A percentile compares a stretch with the other conserved stretches of the same genome.
phyloP scores from a whole-genome alignment of 2,113 vertebrate species.

The Albula goreensis region DNA sequence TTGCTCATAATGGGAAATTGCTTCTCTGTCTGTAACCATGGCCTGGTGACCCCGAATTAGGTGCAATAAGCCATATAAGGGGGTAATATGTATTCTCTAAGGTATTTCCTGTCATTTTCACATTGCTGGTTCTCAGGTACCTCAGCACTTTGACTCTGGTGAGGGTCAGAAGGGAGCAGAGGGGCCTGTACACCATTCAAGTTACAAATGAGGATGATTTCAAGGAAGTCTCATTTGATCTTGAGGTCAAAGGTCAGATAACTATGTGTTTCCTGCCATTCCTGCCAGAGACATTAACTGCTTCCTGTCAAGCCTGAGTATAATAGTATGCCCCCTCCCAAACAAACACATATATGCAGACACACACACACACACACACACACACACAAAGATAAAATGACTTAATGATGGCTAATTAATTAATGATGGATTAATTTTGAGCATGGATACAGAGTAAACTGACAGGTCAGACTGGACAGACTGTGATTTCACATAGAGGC shows the following conservation, averaged over 20 bases:
- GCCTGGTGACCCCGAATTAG: too few species aligned
- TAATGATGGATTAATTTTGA: too few species aligned
- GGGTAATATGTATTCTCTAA: constrained; percentile 17
- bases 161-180: constrained; percentile 86
- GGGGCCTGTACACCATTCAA: constrained; percentile 80
- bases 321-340: background rate
- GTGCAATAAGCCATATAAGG: too few species aligned
- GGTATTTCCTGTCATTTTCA: constrained; percentile 64
- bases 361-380: too few species aligned
- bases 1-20: too few species aligned
- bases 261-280: too few species aligned
- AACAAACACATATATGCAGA: background rate
- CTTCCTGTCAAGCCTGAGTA: background rate
- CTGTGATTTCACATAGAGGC: too few species aligned
- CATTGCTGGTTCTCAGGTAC: constrained; percentile 70
- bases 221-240: constrained; percentile 79
- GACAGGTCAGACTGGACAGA: too few species aligned
- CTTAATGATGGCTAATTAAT: too few species aligned
- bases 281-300: background rate
- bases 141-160: constrained; percentile 83
- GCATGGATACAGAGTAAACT: too few species aligned
- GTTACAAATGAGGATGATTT: constrained; percentile 80
- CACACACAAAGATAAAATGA: too few species aligned
- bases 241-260: constrained; percentile 79
- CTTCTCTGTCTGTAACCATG: too few species aligned